Evolutionary conservation across 1,140 invertebrate genomes (phyloP).

Genomic region (Aphidius ervi): DNA sequence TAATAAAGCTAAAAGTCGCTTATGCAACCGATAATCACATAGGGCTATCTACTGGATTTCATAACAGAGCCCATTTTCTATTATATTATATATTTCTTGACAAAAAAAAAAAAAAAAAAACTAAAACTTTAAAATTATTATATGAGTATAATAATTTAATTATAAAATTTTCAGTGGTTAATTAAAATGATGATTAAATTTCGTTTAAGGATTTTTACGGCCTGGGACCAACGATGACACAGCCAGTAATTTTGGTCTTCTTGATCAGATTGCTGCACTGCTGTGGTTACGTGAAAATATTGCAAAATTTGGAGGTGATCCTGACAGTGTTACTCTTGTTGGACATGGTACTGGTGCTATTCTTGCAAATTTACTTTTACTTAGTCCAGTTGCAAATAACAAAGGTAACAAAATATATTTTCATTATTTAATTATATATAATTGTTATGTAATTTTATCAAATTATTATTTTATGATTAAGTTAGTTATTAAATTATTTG

Average conservation of each 20-base stretch:
- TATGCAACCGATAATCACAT: slow-evolving; percentile 16
- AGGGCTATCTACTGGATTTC: not conserved
- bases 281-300: slow-evolving; percentile 87
- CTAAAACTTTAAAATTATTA: not conserved
- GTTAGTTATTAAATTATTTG: too few species aligned
- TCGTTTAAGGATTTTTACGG: slow-evolving; percentile 69
- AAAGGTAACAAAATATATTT: slow-evolving; percentile 52
- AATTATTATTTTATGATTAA: too few species aligned
- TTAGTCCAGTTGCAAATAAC: slow-evolving; percentile 72
- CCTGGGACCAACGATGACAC: slow-evolving; percentile 66
- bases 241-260: slow-evolving; percentile 80
- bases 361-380: slow-evolving; percentile 83
- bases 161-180: slow-evolving; percentile 4
- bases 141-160: slow-evolving; percentile 2
- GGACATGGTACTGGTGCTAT: slow-evolving; percentile 93
- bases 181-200: slow-evolving; percentile 6
- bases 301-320: slow-evolving; percentile 80
- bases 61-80: slow-evolving; percentile 7
- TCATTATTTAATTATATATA: not conserved
- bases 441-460: too few species aligned
- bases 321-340: slow-evolving; percentile 78
- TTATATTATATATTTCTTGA: not conserved
- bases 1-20: slow-evolving; percentile 17
- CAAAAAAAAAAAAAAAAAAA: not conserved
- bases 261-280: slow-evolving; percentile 83